These are phyloP conservation scores for Thyatira batis DNA, from an alignment of 2,888 invertebrate genomes.

Conservation along the genomic window DNA sequence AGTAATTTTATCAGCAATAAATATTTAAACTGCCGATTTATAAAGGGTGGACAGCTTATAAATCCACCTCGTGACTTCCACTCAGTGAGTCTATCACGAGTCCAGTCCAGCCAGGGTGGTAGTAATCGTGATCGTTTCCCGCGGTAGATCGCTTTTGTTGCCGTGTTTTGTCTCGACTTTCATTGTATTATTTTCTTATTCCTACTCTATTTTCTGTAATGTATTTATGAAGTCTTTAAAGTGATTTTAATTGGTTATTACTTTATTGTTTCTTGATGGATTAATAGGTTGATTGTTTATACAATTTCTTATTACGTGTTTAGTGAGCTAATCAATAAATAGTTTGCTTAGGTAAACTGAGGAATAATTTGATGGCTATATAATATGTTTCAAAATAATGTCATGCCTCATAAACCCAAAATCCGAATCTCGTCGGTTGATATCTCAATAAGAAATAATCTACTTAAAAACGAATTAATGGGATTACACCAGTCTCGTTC, in stretches of 20 bases:
- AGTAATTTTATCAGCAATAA: conserved; percentile 53
- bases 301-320: too few species aligned
- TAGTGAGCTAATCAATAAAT: too few species aligned
- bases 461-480: conserved; percentile 39
- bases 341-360: too few species aligned
- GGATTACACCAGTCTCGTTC: conserved; percentile 29
- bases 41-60: conserved; percentile 59
- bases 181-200: conserved; percentile 45
- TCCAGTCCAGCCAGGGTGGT: conserved; percentile 18
- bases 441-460: conserved; percentile 38
- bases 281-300: too few species aligned
- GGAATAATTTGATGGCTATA: too few species aligned
- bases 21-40: conserved; percentile 59
- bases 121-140: conserved; percentile 36
- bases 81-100: conserved; percentile 57
- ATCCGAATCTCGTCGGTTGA: conserved; percentile 6
- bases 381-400: background rate
- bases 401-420: background rate
- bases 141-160: conserved; percentile 38
- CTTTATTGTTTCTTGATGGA: background rate
- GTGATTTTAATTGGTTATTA: conserved; percentile 1
- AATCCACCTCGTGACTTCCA: conserved; percentile 68
- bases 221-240: conserved; percentile 50
- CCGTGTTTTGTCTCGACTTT: conserved; percentile 40
- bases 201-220: conserved; percentile 43